Evolutionary conservation across 2,888 invertebrate species (phyloP), one percentile per base, ranked within the genome.

Genomic region (Endotricha flammealis): DNA sequence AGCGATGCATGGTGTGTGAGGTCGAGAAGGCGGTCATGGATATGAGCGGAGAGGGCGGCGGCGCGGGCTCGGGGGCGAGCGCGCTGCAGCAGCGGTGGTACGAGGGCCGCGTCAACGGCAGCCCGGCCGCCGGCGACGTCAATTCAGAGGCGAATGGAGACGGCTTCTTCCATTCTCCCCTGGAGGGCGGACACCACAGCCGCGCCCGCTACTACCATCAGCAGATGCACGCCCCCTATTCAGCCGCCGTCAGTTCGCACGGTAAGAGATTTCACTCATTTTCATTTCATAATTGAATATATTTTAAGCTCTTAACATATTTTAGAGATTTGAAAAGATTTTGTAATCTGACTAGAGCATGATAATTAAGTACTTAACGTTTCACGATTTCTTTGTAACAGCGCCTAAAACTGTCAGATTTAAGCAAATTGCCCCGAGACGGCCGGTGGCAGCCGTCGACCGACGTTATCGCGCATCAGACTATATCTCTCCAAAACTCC

Each of bases 1-100:
- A 74, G 74, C 77, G 78, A 85, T 86, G 86, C 83, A 86, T 86
- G 86, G 86, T 86, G 73, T 86, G 86, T 86, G 86, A 86, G 79
- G 66, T 66, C 64, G 70, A 74, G 58, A 53, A 65, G 59, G 77
- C 75, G 63, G 79, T 66, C 73, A 86, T 86, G 86, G 85, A 85
- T 81, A 85, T 83, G 86, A 85, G 82, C 71, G 82, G 79, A 44
- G 81, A 78, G 73, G 80, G 74, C 46, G 79, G 73, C 57, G 80
- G 74, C 50, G 61, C 71, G 64, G 77, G 78, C 56, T 72, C 70
- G 63, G 75, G 70, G 48, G 71, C 62, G 53, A 78, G 73, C 56
- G 74, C 81, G 59, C 65, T 87, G 66, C 87, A 87, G 71, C 87
- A 87, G 79, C 83, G 87, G 53, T 87, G 87, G 87, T 87, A 87